Evolutionary conservation across 2,113 vertebrate genomes (phyloP), one percentile per base, ranked within the genome.

Genomic region (Ceuthmochares aereus): DNA sequence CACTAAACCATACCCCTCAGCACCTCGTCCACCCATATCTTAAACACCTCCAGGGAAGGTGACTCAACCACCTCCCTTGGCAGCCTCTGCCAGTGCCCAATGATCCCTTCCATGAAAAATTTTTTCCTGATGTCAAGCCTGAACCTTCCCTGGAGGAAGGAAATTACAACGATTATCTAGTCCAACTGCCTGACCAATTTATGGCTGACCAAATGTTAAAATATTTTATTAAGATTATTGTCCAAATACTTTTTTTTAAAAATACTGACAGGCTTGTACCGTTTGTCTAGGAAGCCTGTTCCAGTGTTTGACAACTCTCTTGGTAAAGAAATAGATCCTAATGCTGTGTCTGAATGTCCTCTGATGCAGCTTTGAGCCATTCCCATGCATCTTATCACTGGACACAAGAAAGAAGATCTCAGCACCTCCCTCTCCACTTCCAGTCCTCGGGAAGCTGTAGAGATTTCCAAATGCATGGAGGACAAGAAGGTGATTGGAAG

Each of bases 381-480:
- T 72, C 17, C 26, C 11, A 3, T 2, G 0, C 1, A 1, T 29
- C 6, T 21, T 76, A 7, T n/a, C 34, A 14, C 27, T 55, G 15
- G 19, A 64, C 26, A 43, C 10, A 5, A 51, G 7, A 4, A 14
- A 73, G 49, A 63, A 59, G 30, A 78, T 34, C 40, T 45, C 40
- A 69, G 25, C 7, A 40, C 9, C 7, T 68, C 49, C 7, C 1
- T 76, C 6, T 86, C 8, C 4, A 30, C 14, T 68, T 68, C 13
- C 7, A 9, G 20, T 76, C 37, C 12, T 64, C 14, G 15, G 18
- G 42, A 79, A 89, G 1, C 7, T 77, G n/a, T 64, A 68, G 37
- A n/a, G 4, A 37, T 76, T 88, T 85, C 23, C 23, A 73, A 69
- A 85, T 13, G 1, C 12, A 29, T 30, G 13, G 27, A 85, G 27